These are phyloP conservation scores for Glaucopsyche alexis DNA, from an alignment of 2,888 invertebrate species.

Conservation along the genomic window DNA sequence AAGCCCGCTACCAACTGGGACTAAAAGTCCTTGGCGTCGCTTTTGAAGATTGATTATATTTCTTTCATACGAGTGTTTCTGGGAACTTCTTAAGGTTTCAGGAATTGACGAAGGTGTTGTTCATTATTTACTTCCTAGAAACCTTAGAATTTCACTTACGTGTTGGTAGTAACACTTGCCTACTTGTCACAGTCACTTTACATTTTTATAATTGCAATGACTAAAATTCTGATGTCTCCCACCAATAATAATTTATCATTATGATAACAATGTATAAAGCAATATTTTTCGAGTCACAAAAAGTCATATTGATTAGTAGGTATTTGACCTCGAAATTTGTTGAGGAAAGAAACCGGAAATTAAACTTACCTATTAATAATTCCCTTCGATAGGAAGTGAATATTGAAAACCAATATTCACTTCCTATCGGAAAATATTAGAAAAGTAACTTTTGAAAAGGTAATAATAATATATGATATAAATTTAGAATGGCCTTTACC, in stretches of 20 bases:
- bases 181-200: too few species aligned
- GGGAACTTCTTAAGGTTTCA: background rate
- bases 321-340: background rate
- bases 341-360: background rate
- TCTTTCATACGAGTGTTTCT: background rate
- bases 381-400: too few species aligned
- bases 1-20: background rate
- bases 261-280: too few species aligned
- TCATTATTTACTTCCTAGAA: background rate
- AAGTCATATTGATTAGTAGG: too few species aligned
- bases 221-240: too few species aligned
- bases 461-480: too few species aligned
- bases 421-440: background rate
- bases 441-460: background rate
- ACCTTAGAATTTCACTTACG: background rate
- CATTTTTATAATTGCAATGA: too few species aligned
- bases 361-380: background rate
- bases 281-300: too few species aligned
- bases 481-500: background rate
- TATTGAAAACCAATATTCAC: background rate
- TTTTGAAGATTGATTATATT: conserved; percentile 2
- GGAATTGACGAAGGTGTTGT: background rate
- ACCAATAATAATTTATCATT: too few species aligned
- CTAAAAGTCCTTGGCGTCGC: background rate
- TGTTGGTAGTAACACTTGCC: too few species aligned